These are phyloP conservation scores for Emydoidea blandingii DNA, from an alignment of 2,797 vertebrate genomes.

Conservation along the genomic window DNA sequence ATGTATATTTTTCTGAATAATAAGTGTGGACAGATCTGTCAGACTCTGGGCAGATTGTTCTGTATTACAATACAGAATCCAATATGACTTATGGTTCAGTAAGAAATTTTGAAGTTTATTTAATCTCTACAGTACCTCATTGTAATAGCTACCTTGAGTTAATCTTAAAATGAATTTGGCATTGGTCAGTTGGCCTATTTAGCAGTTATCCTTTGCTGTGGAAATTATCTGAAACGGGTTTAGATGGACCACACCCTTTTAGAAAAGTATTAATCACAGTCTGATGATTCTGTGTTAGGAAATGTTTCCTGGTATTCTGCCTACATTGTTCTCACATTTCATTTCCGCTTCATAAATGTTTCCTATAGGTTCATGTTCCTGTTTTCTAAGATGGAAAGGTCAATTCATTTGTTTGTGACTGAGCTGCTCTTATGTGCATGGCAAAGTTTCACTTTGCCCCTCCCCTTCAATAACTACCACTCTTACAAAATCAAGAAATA, in stretches of 20 bases:
- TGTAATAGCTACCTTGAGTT: neutral
- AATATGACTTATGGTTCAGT: neutral
- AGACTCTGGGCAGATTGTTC: neutral
- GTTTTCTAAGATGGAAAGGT: slow-evolving; percentile 30
- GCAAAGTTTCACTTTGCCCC: neutral
- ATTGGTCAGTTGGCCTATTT: slow-evolving; percentile 22
- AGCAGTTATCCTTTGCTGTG: neutral
- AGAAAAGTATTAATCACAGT: neutral
- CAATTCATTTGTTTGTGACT: slow-evolving; percentile 39
- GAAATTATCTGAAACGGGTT: neutral
- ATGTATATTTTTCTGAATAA: neutral
- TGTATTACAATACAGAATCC: neutral
- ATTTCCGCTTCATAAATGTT: neutral
- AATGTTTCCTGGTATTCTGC: accelerated
- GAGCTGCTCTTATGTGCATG: neutral
- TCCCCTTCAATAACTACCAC: neutral
- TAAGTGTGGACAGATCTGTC: neutral
- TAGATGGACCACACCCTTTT: neutral
- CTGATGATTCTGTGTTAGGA: neutral
- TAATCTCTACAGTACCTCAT: neutral
- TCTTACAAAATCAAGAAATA: slow-evolving; percentile 27
- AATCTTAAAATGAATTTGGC: slow-evolving; percentile 17
- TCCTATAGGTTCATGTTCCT: neutral
- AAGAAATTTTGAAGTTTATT: neutral
- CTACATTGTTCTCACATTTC: neutral